Evolutionary conservation across 23 tunicate species (phyloP), one percentile per base, ranked within the genome.

Genomic region (Styela plicata): DNA sequence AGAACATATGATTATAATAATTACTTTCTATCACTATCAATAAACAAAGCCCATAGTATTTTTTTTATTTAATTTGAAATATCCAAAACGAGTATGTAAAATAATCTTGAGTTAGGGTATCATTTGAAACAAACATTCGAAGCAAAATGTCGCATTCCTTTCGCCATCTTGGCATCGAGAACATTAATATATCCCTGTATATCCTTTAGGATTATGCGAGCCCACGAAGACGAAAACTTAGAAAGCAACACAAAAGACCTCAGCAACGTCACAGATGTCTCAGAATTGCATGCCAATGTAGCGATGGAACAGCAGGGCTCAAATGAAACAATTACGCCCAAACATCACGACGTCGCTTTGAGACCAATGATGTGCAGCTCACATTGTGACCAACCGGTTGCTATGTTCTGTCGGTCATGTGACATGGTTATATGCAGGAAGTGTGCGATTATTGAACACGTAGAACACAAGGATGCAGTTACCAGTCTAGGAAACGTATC

Each of bases 391-490:
- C 36, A 44, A 24, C 81, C 81, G 24, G 63, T 76, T 25, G 52
- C 81, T 19, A 76, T 76, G 81, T 76, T 36, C 31, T 76, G 81
- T 65, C 36, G 44, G 81, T 76, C 81, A 7, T 76, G 81, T 53
- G 81, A 76, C n/a, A 44, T 44, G 63, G 33, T 76, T 0, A 65
- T 53, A 23, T 76, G 81, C 81, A 29, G 10, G 27, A 44, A 36
- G 1, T 76, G 81, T 65, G 81, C 81, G 17, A 44, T 36, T 17
- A 76, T 17, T 10, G 64, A 76, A 29, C 81, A 76, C 81, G 52
- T 44, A 20, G 64, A 76, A 44, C 65, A 76, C 31, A 23, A 27
- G 16, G 66, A 76, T 17, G 23, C 24, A 25, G 13, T 76, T 21
- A 13, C n/a, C 31, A 44, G 24, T 24, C 26, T 76, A 23, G 63